A percentile compares a stretch with the other conserved stretches of the same genome.
Evolutionary conservation across 2,888 invertebrate genomes (phyloP).

Genomic region (Proisotoma minuta): DNA sequence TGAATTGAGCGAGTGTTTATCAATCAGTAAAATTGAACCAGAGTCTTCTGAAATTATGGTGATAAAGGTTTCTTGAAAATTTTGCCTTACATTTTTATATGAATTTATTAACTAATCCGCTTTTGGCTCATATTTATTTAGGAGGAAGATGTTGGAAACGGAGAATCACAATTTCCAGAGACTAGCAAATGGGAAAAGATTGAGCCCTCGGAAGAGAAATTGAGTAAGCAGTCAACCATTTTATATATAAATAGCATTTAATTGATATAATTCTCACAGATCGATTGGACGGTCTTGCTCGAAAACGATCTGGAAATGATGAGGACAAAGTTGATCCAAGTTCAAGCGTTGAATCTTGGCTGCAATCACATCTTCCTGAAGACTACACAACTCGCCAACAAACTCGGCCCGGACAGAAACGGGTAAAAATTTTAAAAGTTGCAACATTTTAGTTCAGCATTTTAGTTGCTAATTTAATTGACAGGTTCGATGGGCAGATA

Average conservation of each 20-base stretch:
- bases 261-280: conserved; percentile 58
- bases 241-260: background rate
- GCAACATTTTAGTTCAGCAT: background rate
- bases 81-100: too few species aligned
- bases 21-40: too few species aligned
- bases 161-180: conserved; percentile 13
- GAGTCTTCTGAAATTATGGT: too few species aligned
- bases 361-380: conserved; percentile 66
- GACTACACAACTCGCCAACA: conserved; percentile 59
- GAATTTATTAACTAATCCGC: too few species aligned
- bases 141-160: conserved; percentile 31
- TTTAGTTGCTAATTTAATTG: conserved; percentile 19
- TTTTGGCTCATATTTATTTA: too few species aligned
- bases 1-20: too few species aligned
- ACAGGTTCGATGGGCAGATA: conserved; percentile 95
- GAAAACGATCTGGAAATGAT: conserved; percentile 57
- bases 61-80: too few species aligned
- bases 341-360: conserved; percentile 83
- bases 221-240: conserved; percentile 63
- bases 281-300: conserved; percentile 83
- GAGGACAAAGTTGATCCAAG: conserved; percentile 53
- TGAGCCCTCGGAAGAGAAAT: conserved; percentile 72
- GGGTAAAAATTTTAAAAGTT: conserved; percentile 67
- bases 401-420: conserved; percentile 73
- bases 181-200: conserved; percentile 80